These are phyloP conservation scores for Drosophila paulistorum DNA, from an alignment of 1,140 invertebrate species.

Conservation along the genomic window DNA sequence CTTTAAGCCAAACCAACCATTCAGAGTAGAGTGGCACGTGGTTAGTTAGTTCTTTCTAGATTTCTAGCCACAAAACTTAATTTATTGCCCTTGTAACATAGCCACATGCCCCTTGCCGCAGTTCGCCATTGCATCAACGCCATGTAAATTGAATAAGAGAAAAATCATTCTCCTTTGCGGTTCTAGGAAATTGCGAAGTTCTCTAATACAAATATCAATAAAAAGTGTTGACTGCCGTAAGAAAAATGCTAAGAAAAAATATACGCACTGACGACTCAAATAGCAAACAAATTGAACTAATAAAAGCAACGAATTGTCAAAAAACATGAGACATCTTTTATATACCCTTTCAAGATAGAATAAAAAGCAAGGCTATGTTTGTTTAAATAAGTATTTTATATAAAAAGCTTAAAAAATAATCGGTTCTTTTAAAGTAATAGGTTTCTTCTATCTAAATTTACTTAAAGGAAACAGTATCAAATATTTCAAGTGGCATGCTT, in stretches of 20 bases:
- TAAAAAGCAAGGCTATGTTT: no score
- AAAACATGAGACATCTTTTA: background rate
- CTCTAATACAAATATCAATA: slow-evolving; percentile 61
- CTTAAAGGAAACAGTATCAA: background rate
- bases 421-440: no score
- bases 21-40: slow-evolving; percentile 19
- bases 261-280: slow-evolving; percentile 10
- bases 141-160: slow-evolving; percentile 51
- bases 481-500: background rate
- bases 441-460: no score
- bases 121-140: slow-evolving; percentile 7
- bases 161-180: slow-evolving; percentile 50
- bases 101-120: background rate
- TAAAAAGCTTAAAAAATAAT: no score
- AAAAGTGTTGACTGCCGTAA: slow-evolving; percentile 10
- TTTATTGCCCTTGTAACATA: background rate
- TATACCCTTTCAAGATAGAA: background rate
- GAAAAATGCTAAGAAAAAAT: slow-evolving; percentile 25
- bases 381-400: no score
- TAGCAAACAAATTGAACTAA: slow-evolving; percentile 28
- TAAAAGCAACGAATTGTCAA: background rate
- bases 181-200: slow-evolving; percentile 58
- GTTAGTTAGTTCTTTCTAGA: slow-evolving; percentile 12
- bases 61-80: slow-evolving; percentile 15
- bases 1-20: slow-evolving; percentile 21